These are phyloP conservation scores for Beroe forskalii DNA, from an alignment of 37 sponge, comb jelly and placozoan species.

Conservation along the genomic window DNA sequence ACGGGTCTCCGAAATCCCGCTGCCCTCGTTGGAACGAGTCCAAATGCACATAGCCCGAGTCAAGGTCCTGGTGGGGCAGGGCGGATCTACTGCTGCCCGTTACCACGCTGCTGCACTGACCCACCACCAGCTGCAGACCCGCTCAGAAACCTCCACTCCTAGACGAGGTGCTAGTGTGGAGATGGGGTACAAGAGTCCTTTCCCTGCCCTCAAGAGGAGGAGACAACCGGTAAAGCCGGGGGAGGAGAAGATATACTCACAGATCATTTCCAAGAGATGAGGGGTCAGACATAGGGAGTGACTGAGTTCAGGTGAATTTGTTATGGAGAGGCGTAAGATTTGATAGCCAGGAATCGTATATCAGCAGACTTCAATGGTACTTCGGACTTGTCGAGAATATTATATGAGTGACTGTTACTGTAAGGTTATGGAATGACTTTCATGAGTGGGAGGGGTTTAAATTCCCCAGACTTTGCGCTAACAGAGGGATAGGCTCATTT, in stretches of 20 bases:
- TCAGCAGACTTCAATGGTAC: too few species aligned
- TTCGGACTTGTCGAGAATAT: too few species aligned
- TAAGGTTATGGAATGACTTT: too few species aligned
- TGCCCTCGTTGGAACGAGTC: neutral
- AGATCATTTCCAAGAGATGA: neutral
- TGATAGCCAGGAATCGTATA: too few species aligned
- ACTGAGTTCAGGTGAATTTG: too few species aligned
- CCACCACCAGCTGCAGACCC: neutral
- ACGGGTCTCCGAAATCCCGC: too few species aligned
- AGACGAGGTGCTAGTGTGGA: neutral
- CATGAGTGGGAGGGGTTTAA: too few species aligned
- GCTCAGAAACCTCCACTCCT: neutral
- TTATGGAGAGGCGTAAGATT: too few species aligned
- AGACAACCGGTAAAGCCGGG: neutral
- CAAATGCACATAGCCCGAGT: slow-evolving; percentile 16
- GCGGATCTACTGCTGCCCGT: neutral
- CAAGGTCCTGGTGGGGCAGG: neutral
- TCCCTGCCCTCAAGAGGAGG: neutral
- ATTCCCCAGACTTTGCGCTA: too few species aligned
- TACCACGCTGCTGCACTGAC: neutral
- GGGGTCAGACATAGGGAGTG: too few species aligned
- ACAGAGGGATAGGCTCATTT: too few species aligned
- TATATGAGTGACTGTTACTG: too few species aligned
- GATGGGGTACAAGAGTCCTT: neutral
- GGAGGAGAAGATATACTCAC: neutral